Conservation (phyloP, 2,888 invertebrate species). For the Drosophila cognata region DNA sequence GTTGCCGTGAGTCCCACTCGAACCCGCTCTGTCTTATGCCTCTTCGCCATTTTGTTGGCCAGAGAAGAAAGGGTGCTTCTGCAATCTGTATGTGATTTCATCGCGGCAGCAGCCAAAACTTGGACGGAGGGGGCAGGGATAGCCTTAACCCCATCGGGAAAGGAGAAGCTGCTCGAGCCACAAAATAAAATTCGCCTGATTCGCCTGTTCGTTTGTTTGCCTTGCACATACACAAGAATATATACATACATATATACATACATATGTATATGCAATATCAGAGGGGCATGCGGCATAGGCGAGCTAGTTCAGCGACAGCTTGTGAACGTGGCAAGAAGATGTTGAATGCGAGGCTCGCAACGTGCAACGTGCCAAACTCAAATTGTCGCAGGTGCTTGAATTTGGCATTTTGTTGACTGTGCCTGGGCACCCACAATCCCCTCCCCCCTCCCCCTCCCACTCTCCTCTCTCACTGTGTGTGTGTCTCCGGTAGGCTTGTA, state of each 20-base stretch:
- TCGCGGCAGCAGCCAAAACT: conserved; percentile 16
- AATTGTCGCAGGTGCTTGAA: conserved; percentile 79
- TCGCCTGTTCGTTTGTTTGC: conserved; percentile 41
- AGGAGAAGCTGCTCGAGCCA: conserved; percentile 21
- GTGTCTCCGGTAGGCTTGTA: neutral
- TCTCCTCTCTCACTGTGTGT: neutral
- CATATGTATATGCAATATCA: neutral
- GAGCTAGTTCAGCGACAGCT: neutral
- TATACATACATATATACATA: conserved; percentile 1
- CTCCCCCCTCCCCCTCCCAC: neutral
- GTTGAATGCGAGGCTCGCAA: conserved; percentile 31
- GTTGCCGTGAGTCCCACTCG: neutral
- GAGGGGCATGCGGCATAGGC: conserved; percentile 3
- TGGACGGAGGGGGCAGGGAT: conserved; percentile 13
- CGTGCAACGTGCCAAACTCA: conserved; percentile 70
- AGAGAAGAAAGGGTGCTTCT: conserved; percentile 31
- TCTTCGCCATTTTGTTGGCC: conserved; percentile 43
- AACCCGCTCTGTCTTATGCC: neutral
- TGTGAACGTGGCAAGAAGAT: conserved; percentile 14
- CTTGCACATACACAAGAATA: conserved; percentile 61
- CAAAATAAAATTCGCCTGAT: conserved; percentile 52
- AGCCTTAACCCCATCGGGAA: conserved; percentile 16
- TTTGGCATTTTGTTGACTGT: conserved; percentile 78
- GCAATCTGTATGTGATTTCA: conserved; percentile 2
- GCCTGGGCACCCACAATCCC: conserved; percentile 54